phyloP scores from a whole-genome alignment of 2,888 invertebrate species.

The Conus canariensis region DNA sequence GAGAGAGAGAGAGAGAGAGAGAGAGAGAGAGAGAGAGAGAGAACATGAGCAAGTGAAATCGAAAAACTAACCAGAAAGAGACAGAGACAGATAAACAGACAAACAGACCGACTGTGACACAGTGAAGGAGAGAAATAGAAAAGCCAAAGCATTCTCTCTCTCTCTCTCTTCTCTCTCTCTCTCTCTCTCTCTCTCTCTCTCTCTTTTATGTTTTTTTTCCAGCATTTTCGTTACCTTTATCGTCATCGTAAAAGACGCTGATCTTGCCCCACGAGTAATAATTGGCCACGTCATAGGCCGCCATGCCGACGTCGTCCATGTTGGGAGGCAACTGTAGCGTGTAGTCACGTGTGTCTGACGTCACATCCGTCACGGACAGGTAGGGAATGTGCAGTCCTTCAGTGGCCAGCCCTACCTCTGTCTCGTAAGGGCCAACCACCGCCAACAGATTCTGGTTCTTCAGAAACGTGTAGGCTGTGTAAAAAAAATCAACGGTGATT shows the following conservation, averaged over 20 bases:
- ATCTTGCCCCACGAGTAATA: constrained; percentile 66
- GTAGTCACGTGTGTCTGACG: constrained; percentile 51
- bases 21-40: not conserved
- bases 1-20: not conserved
- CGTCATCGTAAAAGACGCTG: constrained; percentile 70
- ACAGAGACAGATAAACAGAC: not conserved
- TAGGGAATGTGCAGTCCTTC: constrained; percentile 66
- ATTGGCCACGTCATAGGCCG: constrained; percentile 65
- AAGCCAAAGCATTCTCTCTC: not conserved
- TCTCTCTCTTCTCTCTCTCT: too few relatives aligned
- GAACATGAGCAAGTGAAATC: not conserved
- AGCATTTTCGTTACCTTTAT: constrained; percentile 57
- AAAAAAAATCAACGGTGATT: too few relatives aligned
- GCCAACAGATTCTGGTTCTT: constrained; percentile 56
- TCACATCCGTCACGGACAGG: constrained; percentile 61
- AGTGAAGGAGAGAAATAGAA: not conserved
- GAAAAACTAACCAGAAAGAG: not conserved
- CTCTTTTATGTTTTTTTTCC: too few relatives aligned
- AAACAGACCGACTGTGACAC: not conserved
- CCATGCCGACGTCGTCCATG: constrained; percentile 59
- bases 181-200: too few relatives aligned
- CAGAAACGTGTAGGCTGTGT: constrained; percentile 39
- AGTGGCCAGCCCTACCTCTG: constrained; percentile 63
- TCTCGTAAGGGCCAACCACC: constrained; percentile 66
- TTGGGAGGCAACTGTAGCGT: constrained; percentile 65